Base-by-base conservation (phyloP, 2,113 vertebrate genomes). In the Puffinus mauretanicus region DNA sequence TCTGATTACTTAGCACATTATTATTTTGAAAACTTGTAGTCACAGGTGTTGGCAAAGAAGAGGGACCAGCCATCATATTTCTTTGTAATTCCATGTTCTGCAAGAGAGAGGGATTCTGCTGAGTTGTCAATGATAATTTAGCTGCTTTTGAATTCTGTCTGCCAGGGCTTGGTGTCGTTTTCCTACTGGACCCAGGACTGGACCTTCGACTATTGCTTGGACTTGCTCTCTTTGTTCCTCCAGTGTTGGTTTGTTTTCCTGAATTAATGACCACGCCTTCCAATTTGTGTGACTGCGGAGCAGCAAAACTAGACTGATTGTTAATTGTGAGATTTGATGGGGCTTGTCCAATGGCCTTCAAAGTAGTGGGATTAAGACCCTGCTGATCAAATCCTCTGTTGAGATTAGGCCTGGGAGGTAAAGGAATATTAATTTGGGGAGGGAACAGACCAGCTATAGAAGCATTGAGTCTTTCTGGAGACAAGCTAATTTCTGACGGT, bases 361-460 rank as follows among this genome's bases (percentile, higher is more conserved):
- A 97, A 93, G 99, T 99, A 89, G 99, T 99, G 93, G 99, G 99
- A 95, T 99, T 99, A 88, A 99, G 98, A 93, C 99, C 99, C 94
- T 99, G 99, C 95, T 99, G 99, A 98, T 99, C 99, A 98, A 99
- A 99, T 46, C 99, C 99, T 95, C 99, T 98, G 75, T 98, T 99
- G 93, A 99, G 97, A 96, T 98, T 99, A 79, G 99, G 98, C 95
- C 99, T 98, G 18, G 99, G 99, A 97, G 99, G 99, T 92, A 99
- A 98, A 96, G 99, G 99, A 98, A 99, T 99, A 98, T 99, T 99
- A 91, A 99, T 99, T 90, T 99, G 99, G 49, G 99, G 99, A 92
- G 99, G 99, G 83, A 99, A 99, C 30, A 99, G 98, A 61, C 99
- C 99, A 91, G 99, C 99, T 95, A 99, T 99, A 44, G 99, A 99